Evolutionary conservation across 2,888 invertebrate species (phyloP).

Genomic region (Cetonia aurata): DNA sequence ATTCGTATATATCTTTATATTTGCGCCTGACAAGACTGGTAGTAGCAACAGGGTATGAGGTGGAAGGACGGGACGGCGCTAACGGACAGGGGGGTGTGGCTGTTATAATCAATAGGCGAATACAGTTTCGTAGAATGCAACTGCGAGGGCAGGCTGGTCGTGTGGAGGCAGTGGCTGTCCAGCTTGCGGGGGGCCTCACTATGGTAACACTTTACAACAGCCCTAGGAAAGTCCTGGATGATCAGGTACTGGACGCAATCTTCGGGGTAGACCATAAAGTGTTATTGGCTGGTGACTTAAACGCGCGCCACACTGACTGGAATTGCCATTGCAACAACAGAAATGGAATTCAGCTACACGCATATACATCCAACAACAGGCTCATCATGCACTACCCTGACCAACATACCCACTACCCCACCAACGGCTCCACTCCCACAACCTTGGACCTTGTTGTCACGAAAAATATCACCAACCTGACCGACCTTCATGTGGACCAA

Average conservation of each 20-base stretch:
- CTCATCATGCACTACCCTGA: neutral
- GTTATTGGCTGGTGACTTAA: neutral
- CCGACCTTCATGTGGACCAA: neutral
- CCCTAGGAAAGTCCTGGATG: neutral
- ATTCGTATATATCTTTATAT: too few relatives aligned
- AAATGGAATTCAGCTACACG: neutral
- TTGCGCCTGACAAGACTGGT: too few relatives aligned
- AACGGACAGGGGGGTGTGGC: too few relatives aligned
- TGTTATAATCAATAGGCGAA: too few relatives aligned
- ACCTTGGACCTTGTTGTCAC: neutral
- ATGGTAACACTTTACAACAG: constrained; percentile 1
- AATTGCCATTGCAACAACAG: neutral
- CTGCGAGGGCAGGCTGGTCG: too few relatives aligned
- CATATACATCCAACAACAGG: neutral
- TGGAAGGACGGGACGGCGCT: too few relatives aligned
- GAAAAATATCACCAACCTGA: neutral
- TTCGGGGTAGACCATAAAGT: too few relatives aligned
- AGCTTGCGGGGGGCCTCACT: too few relatives aligned
- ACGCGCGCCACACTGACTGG: neutral
- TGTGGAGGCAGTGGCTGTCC: too few relatives aligned
- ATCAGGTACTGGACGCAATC: neutral
- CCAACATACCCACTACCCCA: neutral
- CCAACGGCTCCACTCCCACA: neutral
- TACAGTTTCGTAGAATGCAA: too few relatives aligned
- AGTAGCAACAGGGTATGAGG: too few relatives aligned